These are phyloP conservation scores for Neofelis nebulosa DNA, from an alignment of 2,113 vertebrate genomes.

Conservation along the genomic window DNA sequence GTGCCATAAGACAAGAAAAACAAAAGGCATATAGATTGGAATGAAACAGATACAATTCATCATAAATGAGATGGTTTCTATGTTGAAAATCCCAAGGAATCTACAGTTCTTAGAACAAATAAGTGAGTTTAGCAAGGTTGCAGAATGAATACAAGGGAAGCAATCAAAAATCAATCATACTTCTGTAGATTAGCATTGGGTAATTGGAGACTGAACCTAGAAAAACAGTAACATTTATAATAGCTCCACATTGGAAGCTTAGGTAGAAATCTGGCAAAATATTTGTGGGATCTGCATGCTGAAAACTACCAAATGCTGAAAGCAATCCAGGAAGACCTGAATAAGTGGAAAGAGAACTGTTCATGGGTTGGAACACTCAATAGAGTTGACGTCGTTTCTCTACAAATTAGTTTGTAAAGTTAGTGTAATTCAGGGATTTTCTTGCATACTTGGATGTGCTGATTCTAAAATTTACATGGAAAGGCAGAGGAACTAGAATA, in stretches of 20 bases:
- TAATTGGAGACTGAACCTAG: background rate
- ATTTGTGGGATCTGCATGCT: background rate
- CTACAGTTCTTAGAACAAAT: background rate
- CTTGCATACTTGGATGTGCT: background rate
- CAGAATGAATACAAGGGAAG: background rate
- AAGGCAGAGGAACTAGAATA: background rate
- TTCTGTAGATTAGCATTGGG: background rate
- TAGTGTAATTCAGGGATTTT: background rate
- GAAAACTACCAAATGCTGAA: background rate
- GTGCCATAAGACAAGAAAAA: background rate
- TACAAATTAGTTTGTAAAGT: background rate
- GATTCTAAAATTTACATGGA: constrained; percentile 6
- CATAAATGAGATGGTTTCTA: background rate
- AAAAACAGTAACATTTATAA: background rate
- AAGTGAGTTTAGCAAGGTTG: background rate
- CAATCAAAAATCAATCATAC: background rate
- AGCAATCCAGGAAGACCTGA: background rate
- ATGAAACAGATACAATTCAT: background rate
- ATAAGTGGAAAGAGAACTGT: background rate
- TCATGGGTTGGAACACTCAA: background rate
- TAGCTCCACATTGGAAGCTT: background rate
- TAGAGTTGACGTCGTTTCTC: background rate
- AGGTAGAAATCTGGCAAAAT: background rate
- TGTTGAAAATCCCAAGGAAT: background rate
- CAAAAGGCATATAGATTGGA: background rate